These are phyloP conservation scores for Psococerastis gibbosa DNA, from an alignment of 2,888 invertebrate species.

Conservation along the genomic window DNA sequence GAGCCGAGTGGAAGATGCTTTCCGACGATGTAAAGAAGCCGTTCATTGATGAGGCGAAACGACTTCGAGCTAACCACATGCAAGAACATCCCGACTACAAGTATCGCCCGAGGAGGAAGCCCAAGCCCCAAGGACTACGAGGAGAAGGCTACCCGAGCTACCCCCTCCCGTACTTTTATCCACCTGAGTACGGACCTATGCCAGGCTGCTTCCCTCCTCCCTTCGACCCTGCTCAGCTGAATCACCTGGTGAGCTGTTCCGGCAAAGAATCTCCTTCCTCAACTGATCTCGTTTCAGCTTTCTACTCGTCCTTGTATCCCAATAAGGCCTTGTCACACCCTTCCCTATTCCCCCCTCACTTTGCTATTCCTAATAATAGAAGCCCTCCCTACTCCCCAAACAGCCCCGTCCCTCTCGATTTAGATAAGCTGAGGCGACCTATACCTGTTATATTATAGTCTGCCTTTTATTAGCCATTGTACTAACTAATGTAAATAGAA, in stretches of 20 bases:
- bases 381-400: constrained; percentile 30
- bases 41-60: constrained; percentile 35
- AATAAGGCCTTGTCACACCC: constrained; percentile 31
- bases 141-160: constrained; percentile 37
- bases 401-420: constrained; percentile 14
- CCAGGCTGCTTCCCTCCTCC: constrained; percentile 59
- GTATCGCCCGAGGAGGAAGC: constrained; percentile 25
- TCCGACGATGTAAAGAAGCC: constrained; percentile 31
- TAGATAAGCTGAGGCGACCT: constrained; percentile 39
- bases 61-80: constrained; percentile 28
- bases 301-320: constrained; percentile 40
- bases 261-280: constrained; percentile 18
- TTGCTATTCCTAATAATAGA: constrained; percentile 24
- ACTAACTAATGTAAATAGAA: not conserved
- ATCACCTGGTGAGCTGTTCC: constrained; percentile 32
- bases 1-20: constrained; percentile 34
- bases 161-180: constrained; percentile 29
- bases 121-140: constrained; percentile 30
- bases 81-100: constrained; percentile 28
- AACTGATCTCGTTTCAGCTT: constrained; percentile 43
- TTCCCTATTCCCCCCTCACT: constrained; percentile 32
- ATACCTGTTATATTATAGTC: constrained; percentile 49
- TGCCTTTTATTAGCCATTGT: not conserved
- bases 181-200: constrained; percentile 43
- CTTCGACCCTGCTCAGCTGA: constrained; percentile 43